These are phyloP conservation scores for Leptothorax acervorum DNA, from an alignment of 2,888 invertebrate genomes.

Conservation along the genomic window DNA sequence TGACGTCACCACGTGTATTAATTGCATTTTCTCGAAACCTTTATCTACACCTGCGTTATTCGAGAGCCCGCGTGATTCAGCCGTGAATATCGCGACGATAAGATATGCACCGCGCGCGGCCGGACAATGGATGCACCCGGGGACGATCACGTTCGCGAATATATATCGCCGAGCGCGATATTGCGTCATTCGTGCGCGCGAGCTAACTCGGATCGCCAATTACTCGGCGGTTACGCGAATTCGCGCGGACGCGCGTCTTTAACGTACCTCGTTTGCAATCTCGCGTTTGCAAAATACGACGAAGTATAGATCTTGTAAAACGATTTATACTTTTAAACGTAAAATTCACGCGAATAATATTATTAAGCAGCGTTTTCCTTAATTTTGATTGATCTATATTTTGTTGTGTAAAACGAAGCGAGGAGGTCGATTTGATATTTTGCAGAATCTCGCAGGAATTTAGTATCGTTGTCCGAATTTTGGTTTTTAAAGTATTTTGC, in stretches of 20 bases:
- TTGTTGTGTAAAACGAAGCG: no score
- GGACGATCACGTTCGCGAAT: constrained; percentile 65
- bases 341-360: no score
- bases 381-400: no score
- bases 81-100: constrained; percentile 41
- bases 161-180: constrained; percentile 28
- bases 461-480: no score
- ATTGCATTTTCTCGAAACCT: constrained; percentile 42
- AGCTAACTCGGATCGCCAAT: not conserved
- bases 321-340: no score
- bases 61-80: constrained; percentile 49
- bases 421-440: not conserved
- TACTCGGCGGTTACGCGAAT: constrained; percentile 1
- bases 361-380: no score
- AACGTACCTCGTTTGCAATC: no score
- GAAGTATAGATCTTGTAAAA: no score
- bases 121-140: constrained; percentile 63
- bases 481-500: no score
- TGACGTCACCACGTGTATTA: constrained; percentile 19
- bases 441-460: not conserved
- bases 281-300: no score
- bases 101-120: constrained; percentile 51
- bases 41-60: constrained; percentile 46
- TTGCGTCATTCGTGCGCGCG: constrained; percentile 65
- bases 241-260: not conserved